Evolutionary conservation across 30 jellyfish, hydroid and myxozoan species (phyloP), one percentile per base, ranked within the genome.

Genomic region (Mastigias papua): DNA sequence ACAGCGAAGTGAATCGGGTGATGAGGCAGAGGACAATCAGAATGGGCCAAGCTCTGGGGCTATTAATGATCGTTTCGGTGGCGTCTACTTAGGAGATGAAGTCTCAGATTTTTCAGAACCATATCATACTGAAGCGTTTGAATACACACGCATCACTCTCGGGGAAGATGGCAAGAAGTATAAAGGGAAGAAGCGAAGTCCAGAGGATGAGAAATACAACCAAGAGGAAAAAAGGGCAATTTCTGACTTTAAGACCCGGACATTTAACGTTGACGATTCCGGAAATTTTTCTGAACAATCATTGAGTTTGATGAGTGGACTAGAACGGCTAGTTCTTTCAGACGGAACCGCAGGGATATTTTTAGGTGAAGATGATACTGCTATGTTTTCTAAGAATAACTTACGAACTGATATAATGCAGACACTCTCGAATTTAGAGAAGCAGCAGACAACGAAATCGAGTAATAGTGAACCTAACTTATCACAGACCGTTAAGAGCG

Each of bases 1-100:
- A 34, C 89, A 46, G 11, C 89, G 73, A 5, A 50, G 82, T 66
- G 91, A 88, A 15, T 35, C 78, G 46, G 85, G 87, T 7, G 98
- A 92, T 46, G 97, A 86, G 69, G 97, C 62, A 9, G 98, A 92
- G 15, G 94, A 67, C n/a, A 54, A 51, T 30, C 69, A 76, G 70
- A 72, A 61, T 33, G 90, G 86, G 9, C 49, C 94, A 0, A 67
- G 89, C 35, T 15, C 91, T n/a, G 89, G 73, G 8, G n/a, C 79
- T 0, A 81, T 29, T 17, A 61, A 37, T 10, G 97, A 86, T 26
- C 94, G 97, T 0, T 92, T 78, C 66, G 98, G 98, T 49, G 98
- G 98, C 26, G 94, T 92, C 54, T 92, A 92, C 50, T 78, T 92
- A 28, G 98, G 98, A 21, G 97, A 81, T 58, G 97, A 90, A 21